Evolutionary conservation across 53 echinoderm and acorn worm species (phyloP), one percentile per base, ranked within the genome.

Genomic region (Glandiceps talaboti): DNA sequence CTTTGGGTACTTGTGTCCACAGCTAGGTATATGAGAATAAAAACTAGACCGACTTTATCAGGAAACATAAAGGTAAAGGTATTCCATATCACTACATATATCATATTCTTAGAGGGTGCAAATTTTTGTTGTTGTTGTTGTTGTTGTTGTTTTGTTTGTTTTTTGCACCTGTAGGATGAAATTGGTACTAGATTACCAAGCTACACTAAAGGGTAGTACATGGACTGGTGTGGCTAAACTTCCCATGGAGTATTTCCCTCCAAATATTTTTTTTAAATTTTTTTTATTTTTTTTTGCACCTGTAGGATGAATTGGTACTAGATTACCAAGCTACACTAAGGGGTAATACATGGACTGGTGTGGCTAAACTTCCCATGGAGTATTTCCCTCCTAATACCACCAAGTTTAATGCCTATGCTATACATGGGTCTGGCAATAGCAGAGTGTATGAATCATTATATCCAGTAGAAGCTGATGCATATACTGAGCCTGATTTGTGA

Each of bases 331-430:
- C 87, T 10, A 73, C 75, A n/a, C 87, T 92, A 83, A 75, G 74
- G 33, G 79, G 12, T 10, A 74, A 82, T 31, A 90, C 86, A 29
- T 92, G 92, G 92, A 85, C 29, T 75, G 88, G 92, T 31, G 14
- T 26, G 12, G 92, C 92, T 27, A 85, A 30, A 20, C 81, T 92
- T 30, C 92, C 90, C 14, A 74, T 90, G 32, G 85, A 85, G 14
- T 92, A 92, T 81, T 72, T 92, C 1, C 92, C 92, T 27, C 82
- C 80, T 0, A 84, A 85, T 27, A 82, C 85, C 30, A 82, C 30
- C 25, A 76, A 79, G 27, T 89, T 92, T 73, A 92, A 92, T 83
- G 92, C 90, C 0, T 92, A 87, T 75, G 92, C 92, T 27, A 92
- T 92, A 75, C 92, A 92, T 74, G 92, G 92, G 31, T 76, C 83